Evolutionary conservation across 1,140 invertebrate species (phyloP), one percentile per base, ranked within the genome.

Genomic region (Kradibia gibbosae): DNA sequence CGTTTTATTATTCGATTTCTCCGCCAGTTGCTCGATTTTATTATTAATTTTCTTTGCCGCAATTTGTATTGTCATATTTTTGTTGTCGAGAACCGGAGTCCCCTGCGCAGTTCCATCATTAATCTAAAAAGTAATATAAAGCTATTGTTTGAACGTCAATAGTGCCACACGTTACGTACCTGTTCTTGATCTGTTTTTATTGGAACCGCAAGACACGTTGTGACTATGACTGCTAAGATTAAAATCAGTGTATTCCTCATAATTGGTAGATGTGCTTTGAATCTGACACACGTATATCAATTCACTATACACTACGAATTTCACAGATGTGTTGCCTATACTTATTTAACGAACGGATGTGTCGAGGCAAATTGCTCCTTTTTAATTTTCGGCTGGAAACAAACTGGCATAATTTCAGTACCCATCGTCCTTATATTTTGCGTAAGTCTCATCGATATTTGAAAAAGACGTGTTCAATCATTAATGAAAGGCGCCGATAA

Each of bases 391-490:
- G 45, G 22, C 25, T 72, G 11, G 8, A 50, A 72, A 28, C 15
- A 22, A 22, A 60, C 73, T 75, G 53, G 4, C 1, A 25, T 1
- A 60, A 42, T 1, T 60, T 75, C 1, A 57, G 13, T 28, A 11
- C 25, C 5, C 73, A 48, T 28, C 57, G 22, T 31, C 57, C 39
- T 65, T 77, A 48, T 77, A 77, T 77, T 25, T 20, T 50, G 4
- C 4, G 28, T 48, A 7, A 2, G 31, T 3, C 45, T 60, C 25
- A 20, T 60, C 53, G 53, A 75, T 75, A 10, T 13, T 57, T n/a
- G 39, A 45, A 28, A 17, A 45, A 62, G 22, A 76, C 74, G 74
- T 77, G 74, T 77, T 77, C 22, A 65, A 77, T 77, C 74, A 45
- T 45, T 60, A 15, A 42, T n/a, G 7, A 53, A 8, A 53, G 15